phyloP scores from a whole-genome alignment of 2,113 vertebrate species.

The Orientallactaga bullata region DNA sequence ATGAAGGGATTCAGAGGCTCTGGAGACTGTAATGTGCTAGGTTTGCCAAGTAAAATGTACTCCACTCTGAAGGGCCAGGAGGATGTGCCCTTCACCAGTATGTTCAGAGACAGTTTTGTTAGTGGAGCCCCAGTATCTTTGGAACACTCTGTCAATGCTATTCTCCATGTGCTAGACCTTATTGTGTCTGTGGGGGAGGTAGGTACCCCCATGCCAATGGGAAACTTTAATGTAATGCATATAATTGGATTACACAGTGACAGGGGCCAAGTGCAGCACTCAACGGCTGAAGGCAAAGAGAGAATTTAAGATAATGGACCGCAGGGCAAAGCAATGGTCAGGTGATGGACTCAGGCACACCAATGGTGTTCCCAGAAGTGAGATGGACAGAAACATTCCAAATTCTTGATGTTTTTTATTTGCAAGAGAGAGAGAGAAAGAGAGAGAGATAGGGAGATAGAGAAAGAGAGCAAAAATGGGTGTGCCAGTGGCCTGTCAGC shows the following conservation, averaged over 20 bases:
- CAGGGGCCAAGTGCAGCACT: neutral
- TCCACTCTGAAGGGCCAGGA: too few species aligned
- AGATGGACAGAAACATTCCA: neutral
- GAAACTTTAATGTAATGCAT: neutral
- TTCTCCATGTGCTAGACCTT: neutral
- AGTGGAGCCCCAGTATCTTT: neutral
- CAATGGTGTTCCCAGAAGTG: neutral
- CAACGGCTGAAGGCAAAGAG: neutral
- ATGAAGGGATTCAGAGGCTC: neutral
- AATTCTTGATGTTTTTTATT: too few species aligned
- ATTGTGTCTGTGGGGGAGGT: too few species aligned
- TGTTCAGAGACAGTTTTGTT: neutral
- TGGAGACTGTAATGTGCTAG: neutral
- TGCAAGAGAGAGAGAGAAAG: too few species aligned
- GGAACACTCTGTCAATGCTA: neutral
- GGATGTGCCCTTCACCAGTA: neutral
- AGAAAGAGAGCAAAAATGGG: too few species aligned
- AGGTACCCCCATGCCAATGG: neutral
- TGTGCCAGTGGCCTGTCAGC: too few species aligned
- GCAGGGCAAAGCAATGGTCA: neutral
- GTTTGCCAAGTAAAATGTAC: neutral
- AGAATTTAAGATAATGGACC: neutral
- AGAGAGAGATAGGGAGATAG: too few species aligned
- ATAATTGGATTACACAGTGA: neutral
- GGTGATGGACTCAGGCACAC: neutral